Percentiles rank a stretch among this genome's conserved stretches.
These are phyloP conservation scores for Eutrigla gurnardus DNA, from an alignment of 2,797 vertebrate genomes.

Conservation along the genomic window DNA sequence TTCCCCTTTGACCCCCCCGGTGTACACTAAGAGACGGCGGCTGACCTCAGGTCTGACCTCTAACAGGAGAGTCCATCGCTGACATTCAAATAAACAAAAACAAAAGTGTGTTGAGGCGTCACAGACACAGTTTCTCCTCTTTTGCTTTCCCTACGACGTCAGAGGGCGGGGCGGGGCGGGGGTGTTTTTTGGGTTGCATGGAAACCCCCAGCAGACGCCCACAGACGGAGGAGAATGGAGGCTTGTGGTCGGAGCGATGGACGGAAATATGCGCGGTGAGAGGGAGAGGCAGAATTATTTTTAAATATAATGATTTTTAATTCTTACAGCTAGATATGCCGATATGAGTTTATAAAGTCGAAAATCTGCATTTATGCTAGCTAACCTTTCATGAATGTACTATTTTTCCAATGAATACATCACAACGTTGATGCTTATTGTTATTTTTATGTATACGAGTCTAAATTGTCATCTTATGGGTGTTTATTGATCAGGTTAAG, in stretches of 20 bases:
- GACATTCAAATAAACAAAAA: constrained; percentile 73
- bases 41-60: constrained; percentile 59
- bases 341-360: too few species aligned
- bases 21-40: constrained; percentile 38
- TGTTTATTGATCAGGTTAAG: too few species aligned
- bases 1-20: constrained; percentile 55
- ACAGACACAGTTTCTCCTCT: constrained; percentile 24
- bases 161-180: constrained; percentile 53
- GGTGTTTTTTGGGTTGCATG: constrained; percentile 44
- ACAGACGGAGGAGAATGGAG: constrained; percentile 30
- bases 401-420: too few species aligned
- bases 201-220: constrained; percentile 61
- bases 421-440: too few species aligned
- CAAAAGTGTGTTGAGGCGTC: constrained; percentile 39
- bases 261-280: constrained; percentile 45
- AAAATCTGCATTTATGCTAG: too few species aligned
- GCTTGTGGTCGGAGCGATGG: constrained; percentile 32
- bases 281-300: constrained; percentile 8
- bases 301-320: not conserved
- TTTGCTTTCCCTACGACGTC: constrained; percentile 39
- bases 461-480: too few species aligned
- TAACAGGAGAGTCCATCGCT: constrained; percentile 48
- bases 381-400: too few species aligned
- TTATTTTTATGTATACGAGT: too few species aligned
- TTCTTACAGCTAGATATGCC: too few species aligned